Evolutionary conservation across 2,888 invertebrate species (phyloP).

Genomic region (Diaperis boleti): DNA sequence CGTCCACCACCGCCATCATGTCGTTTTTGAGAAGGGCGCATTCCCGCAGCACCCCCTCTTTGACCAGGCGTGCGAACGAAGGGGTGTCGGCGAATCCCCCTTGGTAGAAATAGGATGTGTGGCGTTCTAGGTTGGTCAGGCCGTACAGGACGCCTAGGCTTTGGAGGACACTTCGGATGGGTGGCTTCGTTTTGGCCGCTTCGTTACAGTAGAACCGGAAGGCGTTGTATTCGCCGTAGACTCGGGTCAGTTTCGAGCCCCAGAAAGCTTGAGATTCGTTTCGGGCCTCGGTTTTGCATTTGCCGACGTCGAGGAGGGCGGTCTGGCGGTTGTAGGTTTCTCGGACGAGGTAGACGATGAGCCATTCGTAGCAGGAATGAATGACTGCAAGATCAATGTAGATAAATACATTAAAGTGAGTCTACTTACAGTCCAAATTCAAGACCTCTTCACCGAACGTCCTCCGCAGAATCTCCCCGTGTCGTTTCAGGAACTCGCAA

Average conservation of each 20-base stretch:
- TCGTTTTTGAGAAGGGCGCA: constrained; percentile 81
- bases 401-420: background rate
- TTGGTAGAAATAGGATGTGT: constrained; percentile 73
- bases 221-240: constrained; percentile 80
- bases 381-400: constrained; percentile 71
- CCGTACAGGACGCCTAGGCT: constrained; percentile 71
- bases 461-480: constrained; percentile 66
- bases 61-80: constrained; percentile 71
- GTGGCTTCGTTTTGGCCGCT: constrained; percentile 61
- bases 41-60: constrained; percentile 75
- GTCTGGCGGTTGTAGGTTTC: constrained; percentile 76
- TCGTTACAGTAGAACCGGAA: constrained; percentile 69
- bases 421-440: constrained; percentile 63
- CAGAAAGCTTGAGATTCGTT: constrained; percentile 84
- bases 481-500: constrained; percentile 74
- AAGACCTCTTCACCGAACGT: constrained; percentile 64
- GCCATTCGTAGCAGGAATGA: constrained; percentile 82
- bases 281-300: constrained; percentile 79
- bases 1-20: constrained; percentile 83
- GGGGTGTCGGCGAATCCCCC: constrained; percentile 64
- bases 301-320: constrained; percentile 69
- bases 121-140: constrained; percentile 72
- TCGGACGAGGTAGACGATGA: constrained; percentile 82
- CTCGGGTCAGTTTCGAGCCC: constrained; percentile 79
- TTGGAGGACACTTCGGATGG: constrained; percentile 65